These are phyloP conservation scores for Euclidia mi DNA, from an alignment of 2,888 invertebrate genomes.

Conservation along the genomic window DNA sequence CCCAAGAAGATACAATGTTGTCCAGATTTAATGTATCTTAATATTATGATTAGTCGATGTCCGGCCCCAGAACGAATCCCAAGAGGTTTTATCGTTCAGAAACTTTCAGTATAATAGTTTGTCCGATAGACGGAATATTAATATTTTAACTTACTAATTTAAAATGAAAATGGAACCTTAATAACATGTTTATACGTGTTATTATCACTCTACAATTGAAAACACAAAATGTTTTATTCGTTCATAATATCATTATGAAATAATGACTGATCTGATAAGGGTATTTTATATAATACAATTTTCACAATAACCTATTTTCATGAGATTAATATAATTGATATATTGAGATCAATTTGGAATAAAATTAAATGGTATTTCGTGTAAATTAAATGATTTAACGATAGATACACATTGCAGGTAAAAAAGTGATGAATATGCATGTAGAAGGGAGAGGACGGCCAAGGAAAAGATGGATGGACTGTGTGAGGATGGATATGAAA, in stretches of 20 bases:
- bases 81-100: background rate
- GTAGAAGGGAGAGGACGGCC: no score
- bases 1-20: background rate
- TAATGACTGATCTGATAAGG: background rate
- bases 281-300: no score
- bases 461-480: no score
- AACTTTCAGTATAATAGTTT: constrained; percentile 7
- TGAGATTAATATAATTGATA: no score
- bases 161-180: constrained; percentile 3
- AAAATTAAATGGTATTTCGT: no score
- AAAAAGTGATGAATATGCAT: no score
- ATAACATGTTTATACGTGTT: background rate
- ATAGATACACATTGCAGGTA: no score
- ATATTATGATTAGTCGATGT: constrained; percentile 3
- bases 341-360: no score
- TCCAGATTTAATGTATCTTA: background rate
- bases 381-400: no score
- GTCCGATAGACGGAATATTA: background rate
- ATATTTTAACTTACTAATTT: background rate
- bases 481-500: no score
- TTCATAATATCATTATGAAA: background rate
- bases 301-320: no score
- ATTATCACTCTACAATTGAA: background rate
- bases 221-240: background rate
- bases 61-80: constrained; percentile 8